Conservation (phyloP, 2,888 invertebrate genomes). For the Cyclophora punctaria region DNA sequence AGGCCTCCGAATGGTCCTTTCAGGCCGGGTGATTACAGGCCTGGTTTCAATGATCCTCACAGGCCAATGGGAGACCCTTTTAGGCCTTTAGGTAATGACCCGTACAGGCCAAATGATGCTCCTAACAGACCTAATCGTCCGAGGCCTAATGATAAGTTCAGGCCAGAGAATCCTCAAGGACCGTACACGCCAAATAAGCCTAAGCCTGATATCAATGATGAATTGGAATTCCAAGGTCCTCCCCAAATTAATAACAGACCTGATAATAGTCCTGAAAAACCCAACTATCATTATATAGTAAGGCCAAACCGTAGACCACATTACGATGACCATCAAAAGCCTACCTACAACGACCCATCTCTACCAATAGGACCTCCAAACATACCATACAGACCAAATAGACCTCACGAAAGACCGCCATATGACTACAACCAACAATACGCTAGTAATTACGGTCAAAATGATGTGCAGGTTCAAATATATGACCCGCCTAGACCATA, state of each 20-base stretch:
- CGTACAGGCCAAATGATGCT: constrained; percentile 1
- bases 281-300: constrained; percentile 49
- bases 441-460: constrained; percentile 46
- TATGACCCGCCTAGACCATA: constrained; percentile 56
- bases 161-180: constrained; percentile 10
- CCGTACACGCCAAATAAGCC: constrained; percentile 10
- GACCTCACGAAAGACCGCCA: constrained; percentile 24
- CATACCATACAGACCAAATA: constrained; percentile 33
- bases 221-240: constrained; percentile 43
- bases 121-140: no score
- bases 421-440: constrained; percentile 48
- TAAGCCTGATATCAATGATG: constrained; percentile 27
- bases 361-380: constrained; percentile 31
- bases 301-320: constrained; percentile 54
- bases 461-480: constrained; percentile 41
- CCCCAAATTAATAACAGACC: constrained; percentile 16
- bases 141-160: constrained; percentile 9
- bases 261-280: constrained; percentile 38
- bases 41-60: no score
- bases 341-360: constrained; percentile 16
- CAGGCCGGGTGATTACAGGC: no score
- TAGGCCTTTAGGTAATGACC: constrained; percentile 2
- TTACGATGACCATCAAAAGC: constrained; percentile 15
- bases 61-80: no score
- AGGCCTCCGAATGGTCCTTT: constrained; percentile 19